Conservation (phyloP, 2,113 vertebrate species). For the Myrmophylax atrothorax region DNA sequence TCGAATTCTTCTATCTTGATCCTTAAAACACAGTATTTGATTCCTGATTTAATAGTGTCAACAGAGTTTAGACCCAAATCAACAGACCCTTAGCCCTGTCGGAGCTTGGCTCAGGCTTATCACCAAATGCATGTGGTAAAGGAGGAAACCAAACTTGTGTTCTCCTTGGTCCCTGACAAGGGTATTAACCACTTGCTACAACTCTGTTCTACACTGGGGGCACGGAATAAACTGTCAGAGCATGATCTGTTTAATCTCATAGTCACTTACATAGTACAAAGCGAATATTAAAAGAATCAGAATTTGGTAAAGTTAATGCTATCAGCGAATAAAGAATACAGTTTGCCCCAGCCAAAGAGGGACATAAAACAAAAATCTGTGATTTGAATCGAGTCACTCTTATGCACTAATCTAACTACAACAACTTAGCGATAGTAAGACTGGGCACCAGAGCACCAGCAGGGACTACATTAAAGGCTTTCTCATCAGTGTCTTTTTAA, state of each 20-base stretch:
- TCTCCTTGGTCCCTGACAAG: background rate
- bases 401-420: rapidly evolving
- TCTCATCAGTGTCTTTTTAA: background rate
- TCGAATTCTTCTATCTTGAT: background rate
- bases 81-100: background rate
- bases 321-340: background rate
- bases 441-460: background rate
- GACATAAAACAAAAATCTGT: background rate
- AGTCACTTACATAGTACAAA: background rate
- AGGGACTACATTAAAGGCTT: rapidly evolving
- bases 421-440: background rate
- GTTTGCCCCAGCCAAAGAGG: background rate
- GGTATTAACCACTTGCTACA: background rate
- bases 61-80: background rate
- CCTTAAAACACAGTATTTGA: background rate
- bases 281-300: background rate
- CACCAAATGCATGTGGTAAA: background rate
- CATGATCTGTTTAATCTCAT: background rate
- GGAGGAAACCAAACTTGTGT: rapidly evolving
- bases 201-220: background rate
- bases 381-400: background rate
- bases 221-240: background rate
- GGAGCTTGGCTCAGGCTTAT: background rate
- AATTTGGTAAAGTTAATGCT: background rate
- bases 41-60: background rate